Conservation (phyloP, 2,113 vertebrate species). For the Eleginops maclovinus region DNA sequence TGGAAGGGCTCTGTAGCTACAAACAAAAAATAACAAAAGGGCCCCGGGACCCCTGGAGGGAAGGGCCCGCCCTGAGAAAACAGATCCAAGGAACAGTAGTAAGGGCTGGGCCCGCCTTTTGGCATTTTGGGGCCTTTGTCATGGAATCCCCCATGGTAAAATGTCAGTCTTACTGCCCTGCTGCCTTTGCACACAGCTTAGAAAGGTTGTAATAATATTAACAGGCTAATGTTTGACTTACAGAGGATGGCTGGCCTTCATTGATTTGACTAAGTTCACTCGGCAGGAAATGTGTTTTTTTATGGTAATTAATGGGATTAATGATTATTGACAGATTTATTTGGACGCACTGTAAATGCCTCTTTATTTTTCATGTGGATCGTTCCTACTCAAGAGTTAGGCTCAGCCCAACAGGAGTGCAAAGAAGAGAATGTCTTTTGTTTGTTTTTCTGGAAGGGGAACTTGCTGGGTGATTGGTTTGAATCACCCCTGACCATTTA, state of each 20-base stretch:
- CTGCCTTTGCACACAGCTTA: constrained; percentile 9
- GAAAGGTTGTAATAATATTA: constrained; percentile 50
- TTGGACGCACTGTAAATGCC: constrained; percentile 1
- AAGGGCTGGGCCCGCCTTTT: constrained; percentile 62
- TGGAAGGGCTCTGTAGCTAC: constrained; percentile 55
- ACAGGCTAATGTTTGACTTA: constrained; percentile 69
- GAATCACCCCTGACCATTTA: constrained; percentile 30
- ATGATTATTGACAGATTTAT: constrained; percentile 26
- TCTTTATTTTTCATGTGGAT: neutral
- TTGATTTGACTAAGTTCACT: constrained; percentile 41
- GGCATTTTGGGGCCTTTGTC: constrained; percentile 51
- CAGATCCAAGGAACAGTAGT: constrained; percentile 45
- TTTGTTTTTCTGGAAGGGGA: constrained; percentile 47
- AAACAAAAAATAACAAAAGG: constrained; percentile 74
- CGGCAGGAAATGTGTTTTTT: neutral
- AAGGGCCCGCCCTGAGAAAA: constrained; percentile 64
- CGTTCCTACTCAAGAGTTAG: constrained; percentile 6
- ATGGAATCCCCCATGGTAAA: constrained; percentile 64
- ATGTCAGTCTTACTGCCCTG: constrained; percentile 28
- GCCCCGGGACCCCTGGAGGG: constrained; percentile 67
- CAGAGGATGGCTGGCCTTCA: constrained; percentile 12
- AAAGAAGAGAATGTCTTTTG: constrained; percentile 14
- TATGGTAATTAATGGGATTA: constrained; percentile 24
- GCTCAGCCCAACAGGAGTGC: neutral
- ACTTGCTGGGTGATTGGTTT: constrained; percentile 49